Percentiles rank a stretch among this genome's conserved stretches.
Conservation (phyloP, 1,140 invertebrate species). For the Xylocopa sonorina region DNA sequence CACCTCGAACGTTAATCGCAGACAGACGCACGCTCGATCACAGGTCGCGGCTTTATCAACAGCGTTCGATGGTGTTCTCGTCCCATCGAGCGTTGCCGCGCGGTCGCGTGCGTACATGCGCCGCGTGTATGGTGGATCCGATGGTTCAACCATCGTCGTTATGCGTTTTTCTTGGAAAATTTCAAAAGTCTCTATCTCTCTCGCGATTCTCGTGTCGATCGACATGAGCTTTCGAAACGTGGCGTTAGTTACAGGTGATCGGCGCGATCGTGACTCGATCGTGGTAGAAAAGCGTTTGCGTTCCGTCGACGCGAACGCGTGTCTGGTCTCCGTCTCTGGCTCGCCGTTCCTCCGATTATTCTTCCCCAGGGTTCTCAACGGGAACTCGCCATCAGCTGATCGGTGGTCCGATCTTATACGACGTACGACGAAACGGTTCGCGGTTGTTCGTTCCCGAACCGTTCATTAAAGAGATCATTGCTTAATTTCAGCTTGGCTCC, state of each 20-base stretch:
- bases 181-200: conserved; percentile 40
- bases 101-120: no score
- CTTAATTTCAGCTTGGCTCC: conserved; percentile 75
- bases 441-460: conserved; percentile 10
- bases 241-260: background rate
- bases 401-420: background rate
- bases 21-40: no score
- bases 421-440: background rate
- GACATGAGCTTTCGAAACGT: background rate
- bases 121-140: background rate
- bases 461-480: conserved; percentile 75
- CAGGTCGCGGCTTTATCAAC: background rate
- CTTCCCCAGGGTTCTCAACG: background rate
- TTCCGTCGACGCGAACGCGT: conserved; percentile 12
- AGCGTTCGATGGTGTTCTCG: background rate
- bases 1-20: no score
- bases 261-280: background rate
- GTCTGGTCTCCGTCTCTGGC: conserved; percentile 41
- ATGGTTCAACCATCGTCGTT: conserved; percentile 6
- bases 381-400: conserved; percentile 1
- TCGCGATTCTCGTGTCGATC: conserved; percentile 16
- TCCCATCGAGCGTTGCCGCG: background rate
- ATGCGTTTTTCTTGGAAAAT: background rate
- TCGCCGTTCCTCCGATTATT: background rate
- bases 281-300: background rate